Conservation (phyloP, 2,888 invertebrate species). For the Lampropteryx suffumata region DNA sequence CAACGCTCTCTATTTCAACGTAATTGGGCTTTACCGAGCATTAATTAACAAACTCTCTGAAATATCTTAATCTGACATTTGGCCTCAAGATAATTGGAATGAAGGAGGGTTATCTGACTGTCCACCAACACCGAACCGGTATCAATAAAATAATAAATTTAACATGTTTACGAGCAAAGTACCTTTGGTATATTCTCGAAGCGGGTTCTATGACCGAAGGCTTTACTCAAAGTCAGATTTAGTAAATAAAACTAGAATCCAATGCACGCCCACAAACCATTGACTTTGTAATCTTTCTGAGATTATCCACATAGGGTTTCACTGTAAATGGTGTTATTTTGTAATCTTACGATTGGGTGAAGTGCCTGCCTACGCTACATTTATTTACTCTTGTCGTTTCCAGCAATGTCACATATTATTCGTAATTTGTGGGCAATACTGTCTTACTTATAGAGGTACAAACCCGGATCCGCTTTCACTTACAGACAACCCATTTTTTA, state of each 20-base stretch:
- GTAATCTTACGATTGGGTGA: slow-evolving; percentile 43
- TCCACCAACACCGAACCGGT: slow-evolving; percentile 40
- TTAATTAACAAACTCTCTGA: slow-evolving; percentile 35
- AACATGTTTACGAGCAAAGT: slow-evolving; percentile 45
- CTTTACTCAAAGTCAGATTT: slow-evolving; percentile 52
- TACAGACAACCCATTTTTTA: slow-evolving; percentile 9
- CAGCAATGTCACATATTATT: slow-evolving; percentile 19
- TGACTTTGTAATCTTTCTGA: slow-evolving; percentile 45
- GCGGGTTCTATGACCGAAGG: slow-evolving; percentile 39
- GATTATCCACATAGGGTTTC: slow-evolving; percentile 45
- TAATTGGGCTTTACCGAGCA: slow-evolving; percentile 31
- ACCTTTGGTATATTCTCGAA: slow-evolving; percentile 43
- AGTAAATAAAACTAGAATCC: slow-evolving; percentile 52
- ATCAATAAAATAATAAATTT: slow-evolving; percentile 49
- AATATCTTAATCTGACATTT: slow-evolving; percentile 36
- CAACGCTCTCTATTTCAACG: slow-evolving; percentile 26
- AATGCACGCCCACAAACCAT: slow-evolving; percentile 48
- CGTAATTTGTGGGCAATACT: slow-evolving; percentile 31
- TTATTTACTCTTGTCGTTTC: slow-evolving; percentile 37
- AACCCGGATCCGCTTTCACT: slow-evolving; percentile 15
- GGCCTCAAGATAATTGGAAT: slow-evolving; percentile 45
- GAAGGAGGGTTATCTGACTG: slow-evolving; percentile 37
- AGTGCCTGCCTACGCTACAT: slow-evolving; percentile 39
- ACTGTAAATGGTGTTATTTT: slow-evolving; percentile 35
- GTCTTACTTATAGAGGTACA: slow-evolving; percentile 23